phyloP scores from a whole-genome alignment of 2,888 invertebrate genomes.

The Sycophila texana region DNA sequence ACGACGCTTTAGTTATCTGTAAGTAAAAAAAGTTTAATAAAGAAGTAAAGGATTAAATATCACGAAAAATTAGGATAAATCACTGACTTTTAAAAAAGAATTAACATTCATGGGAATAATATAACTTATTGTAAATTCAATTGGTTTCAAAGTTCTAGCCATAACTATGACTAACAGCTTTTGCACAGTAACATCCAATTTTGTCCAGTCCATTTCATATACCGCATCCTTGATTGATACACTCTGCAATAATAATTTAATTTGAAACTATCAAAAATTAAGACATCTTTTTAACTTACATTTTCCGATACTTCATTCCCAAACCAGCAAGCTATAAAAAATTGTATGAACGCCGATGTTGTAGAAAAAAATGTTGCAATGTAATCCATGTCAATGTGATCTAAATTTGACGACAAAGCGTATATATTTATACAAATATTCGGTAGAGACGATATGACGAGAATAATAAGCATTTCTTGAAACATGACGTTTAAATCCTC shows the following conservation, averaged over 20 bases:
- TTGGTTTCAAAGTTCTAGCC: constrained; percentile 23
- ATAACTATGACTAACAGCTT: constrained; percentile 19
- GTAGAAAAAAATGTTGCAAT: constrained; percentile 14
- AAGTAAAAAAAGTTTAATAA: background rate
- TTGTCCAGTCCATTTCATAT: constrained; percentile 26
- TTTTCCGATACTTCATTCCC: constrained; percentile 46
- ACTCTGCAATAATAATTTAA: constrained; percentile 12
- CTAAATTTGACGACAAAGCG: constrained; percentile 6
- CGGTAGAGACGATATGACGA: constrained; percentile 38
- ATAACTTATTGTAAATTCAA: constrained; percentile 13
- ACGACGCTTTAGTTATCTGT: constrained; percentile 48
- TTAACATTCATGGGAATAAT: constrained; percentile 17
- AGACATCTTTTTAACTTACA: background rate
- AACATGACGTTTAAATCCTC: constrained; percentile 33
- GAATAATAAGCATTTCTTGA: constrained; percentile 38
- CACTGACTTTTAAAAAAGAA: constrained; percentile 20
- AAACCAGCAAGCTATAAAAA: constrained; percentile 51
- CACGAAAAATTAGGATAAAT: background rate
- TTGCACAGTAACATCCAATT: constrained; percentile 4
- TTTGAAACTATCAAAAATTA: background rate
- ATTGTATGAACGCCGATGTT: constrained; percentile 21
- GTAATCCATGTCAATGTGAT: constrained; percentile 17
- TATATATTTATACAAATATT: constrained; percentile 47
- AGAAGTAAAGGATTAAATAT: background rate
- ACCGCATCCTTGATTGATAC: constrained; percentile 4